Evolutionary conservation across 2,888 invertebrate species (phyloP).

Genomic region (Dynastes grantii): DNA sequence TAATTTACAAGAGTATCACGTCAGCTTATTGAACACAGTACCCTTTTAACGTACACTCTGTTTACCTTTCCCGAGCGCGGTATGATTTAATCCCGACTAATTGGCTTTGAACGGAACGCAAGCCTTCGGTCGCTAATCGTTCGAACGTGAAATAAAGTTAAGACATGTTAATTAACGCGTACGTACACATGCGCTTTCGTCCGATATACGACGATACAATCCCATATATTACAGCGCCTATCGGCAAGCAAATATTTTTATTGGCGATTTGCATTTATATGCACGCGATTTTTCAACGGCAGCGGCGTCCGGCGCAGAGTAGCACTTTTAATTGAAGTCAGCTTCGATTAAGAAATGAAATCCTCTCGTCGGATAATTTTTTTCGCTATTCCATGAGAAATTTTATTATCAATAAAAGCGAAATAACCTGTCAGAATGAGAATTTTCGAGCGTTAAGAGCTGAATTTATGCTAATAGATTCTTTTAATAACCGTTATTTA

Average conservation of each 20-base stretch:
- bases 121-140: neutral
- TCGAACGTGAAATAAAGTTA: slow-evolving; percentile 23
- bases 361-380: neutral
- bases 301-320: neutral
- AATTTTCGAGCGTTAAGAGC: slow-evolving; percentile 37
- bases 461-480: slow-evolving; percentile 34
- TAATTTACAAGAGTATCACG: neutral
- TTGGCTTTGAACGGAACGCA: slow-evolving; percentile 20
- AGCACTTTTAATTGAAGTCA: neutral
- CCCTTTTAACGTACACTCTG: neutral
- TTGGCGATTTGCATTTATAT: slow-evolving; percentile 36
- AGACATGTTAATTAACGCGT: slow-evolving; percentile 43
- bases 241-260: slow-evolving; percentile 19
- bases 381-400: neutral
- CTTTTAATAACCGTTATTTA: slow-evolving; percentile 25
- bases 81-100: slow-evolving; percentile 40
- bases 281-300: slow-evolving; percentile 29
- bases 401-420: slow-evolving; percentile 36
- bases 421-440: slow-evolving; percentile 31
- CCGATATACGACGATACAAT: neutral
- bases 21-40: neutral
- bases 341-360: slow-evolving; percentile 34
- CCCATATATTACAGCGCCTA: slow-evolving; percentile 15
- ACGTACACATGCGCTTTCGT: slow-evolving; percentile 2
- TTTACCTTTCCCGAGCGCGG: slow-evolving; percentile 26